phyloP scores from a whole-genome alignment of 2,113 vertebrate species.

The Pluvialis apricaria region DNA sequence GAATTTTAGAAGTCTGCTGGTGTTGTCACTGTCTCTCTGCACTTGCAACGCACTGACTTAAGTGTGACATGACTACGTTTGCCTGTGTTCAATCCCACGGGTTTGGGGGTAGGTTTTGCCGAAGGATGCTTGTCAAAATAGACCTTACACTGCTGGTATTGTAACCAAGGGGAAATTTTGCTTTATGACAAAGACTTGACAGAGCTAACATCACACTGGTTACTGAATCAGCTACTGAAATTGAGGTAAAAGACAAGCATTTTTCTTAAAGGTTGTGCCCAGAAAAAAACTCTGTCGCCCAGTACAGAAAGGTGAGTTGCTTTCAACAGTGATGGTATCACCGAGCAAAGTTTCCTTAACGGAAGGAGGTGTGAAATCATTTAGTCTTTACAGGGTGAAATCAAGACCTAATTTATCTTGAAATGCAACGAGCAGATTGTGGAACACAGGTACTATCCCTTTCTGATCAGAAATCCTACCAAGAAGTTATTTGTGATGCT shows the following conservation, averaged over 20 bases:
- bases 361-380: neutral
- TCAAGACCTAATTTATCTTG: neutral
- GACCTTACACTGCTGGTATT: neutral
- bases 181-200: neutral
- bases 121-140: neutral
- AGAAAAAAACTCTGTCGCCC: neutral
- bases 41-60: neutral
- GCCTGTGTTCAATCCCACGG: neutral
- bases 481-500: neutral
- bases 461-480: neutral
- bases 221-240: neutral
- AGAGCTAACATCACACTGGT: neutral
- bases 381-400: neutral
- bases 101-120: neutral
- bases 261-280: neutral
- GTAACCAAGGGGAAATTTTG: neutral
- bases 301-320: neutral
- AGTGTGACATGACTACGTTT: fast-evolving
- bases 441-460: neutral
- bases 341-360: neutral
- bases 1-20: neutral
- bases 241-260: neutral
- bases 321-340: neutral
- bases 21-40: neutral
- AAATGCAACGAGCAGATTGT: neutral